Percentiles rank a stretch among this genome's conserved stretches.
phyloP scores from a whole-genome alignment of 2,113 vertebrate species.

The Brachionichthys hirsutus region DNA sequence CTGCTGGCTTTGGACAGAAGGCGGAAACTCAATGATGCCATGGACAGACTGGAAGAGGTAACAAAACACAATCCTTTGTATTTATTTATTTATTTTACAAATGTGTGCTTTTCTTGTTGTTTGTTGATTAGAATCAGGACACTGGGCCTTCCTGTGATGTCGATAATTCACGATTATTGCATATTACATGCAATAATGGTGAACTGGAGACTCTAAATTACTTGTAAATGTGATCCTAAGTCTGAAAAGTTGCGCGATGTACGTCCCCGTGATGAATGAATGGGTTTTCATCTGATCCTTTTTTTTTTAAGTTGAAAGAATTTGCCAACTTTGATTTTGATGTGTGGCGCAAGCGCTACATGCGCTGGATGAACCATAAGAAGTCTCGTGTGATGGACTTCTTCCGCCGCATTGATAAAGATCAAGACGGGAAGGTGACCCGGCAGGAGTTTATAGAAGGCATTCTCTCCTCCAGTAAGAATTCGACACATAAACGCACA shows the following conservation, averaged over 20 bases:
- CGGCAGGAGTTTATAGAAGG: conserved; percentile 98
- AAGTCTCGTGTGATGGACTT: conserved; percentile 99
- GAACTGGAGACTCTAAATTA: too few relatives aligned
- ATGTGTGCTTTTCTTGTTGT: neutral
- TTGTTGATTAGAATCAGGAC: neutral
- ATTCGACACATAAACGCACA: conserved; percentile 6
- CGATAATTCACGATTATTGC: too few relatives aligned
- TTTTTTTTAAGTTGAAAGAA: conserved; percentile 84
- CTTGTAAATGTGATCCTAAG: too few relatives aligned
- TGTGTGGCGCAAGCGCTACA: conserved; percentile 97
- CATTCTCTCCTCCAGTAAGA: conserved; percentile 97
- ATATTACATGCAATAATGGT: too few relatives aligned
- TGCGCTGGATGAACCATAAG: conserved; percentile 99
- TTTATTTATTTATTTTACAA: neutral
- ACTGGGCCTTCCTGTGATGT: too few relatives aligned
- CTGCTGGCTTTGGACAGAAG: conserved; percentile 94
- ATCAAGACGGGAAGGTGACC: conserved; percentile 98
- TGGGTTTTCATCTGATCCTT: neutral
- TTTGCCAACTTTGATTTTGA: conserved; percentile 99
- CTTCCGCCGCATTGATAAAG: conserved; percentile 97
- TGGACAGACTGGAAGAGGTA: conserved; percentile 97
- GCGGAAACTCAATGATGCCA: conserved; percentile 93
- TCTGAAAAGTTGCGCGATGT: too few relatives aligned
- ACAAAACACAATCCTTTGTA: neutral
- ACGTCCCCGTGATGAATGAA: too few relatives aligned